Evolutionary conservation across 1,140 invertebrate genomes (phyloP).

Genomic region (Mya arenaria): DNA sequence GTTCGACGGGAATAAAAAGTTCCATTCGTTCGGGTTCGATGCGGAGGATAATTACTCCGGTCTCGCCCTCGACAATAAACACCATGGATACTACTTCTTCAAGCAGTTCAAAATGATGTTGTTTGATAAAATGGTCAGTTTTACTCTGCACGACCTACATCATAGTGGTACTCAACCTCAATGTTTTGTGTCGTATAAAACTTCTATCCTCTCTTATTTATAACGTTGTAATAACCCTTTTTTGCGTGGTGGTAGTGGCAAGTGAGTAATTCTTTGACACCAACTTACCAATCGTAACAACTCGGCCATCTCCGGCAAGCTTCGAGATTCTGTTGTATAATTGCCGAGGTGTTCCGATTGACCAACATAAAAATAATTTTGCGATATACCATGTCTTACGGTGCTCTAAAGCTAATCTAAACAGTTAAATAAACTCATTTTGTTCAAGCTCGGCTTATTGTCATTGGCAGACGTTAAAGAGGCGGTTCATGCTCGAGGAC

Average conservation of each 20-base stretch:
- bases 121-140: conserved; percentile 20
- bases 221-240: not conserved
- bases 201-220: not conserved
- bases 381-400: not conserved
- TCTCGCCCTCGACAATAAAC: conserved; percentile 12
- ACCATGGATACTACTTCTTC: conserved; percentile 32
- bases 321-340: not conserved
- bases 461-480: not conserved
- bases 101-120: conserved; percentile 36
- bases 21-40: conserved; percentile 23
- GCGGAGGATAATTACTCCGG: conserved; percentile 34
- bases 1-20: conserved; percentile 18
- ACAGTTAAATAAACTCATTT: not conserved
- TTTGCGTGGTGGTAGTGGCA: not conserved
- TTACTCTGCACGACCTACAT: not conserved
- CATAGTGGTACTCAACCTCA: not conserved
- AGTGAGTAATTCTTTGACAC: not conserved
- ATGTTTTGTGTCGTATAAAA: not conserved
- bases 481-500: conserved; percentile 46
- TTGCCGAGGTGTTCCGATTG: not conserved
- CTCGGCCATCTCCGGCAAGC: no score
- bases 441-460: not conserved
- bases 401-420: not conserved
- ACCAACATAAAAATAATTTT: not conserved
- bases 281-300: not conserved